phyloP scores from a whole-genome alignment of 1,140 invertebrate genomes.

The Eubasilissa regina region DNA sequence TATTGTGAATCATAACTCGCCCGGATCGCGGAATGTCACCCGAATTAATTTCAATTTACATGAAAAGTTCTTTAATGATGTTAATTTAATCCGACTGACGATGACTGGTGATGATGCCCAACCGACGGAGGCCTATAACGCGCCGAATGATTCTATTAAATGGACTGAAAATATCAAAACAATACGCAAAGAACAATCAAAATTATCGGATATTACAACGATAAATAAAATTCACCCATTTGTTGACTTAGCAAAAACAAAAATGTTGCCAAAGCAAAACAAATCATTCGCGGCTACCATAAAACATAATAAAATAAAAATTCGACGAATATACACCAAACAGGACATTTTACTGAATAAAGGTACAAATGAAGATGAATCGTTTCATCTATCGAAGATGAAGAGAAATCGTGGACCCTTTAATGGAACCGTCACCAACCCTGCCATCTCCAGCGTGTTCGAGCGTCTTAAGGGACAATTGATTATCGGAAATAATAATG shows the following conservation, averaged over 20 bases:
- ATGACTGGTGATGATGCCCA: neutral
- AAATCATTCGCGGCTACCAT: neutral
- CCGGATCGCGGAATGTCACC: neutral
- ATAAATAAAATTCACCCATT: neutral
- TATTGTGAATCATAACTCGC: slow-evolving; percentile 34
- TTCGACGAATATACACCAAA: neutral
- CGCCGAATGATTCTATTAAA: slow-evolving; percentile 14
- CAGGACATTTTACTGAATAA: neutral
- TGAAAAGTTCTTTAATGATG: slow-evolving; percentile 25
- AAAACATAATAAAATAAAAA: neutral
- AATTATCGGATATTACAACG: neutral
- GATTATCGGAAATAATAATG: neutral
- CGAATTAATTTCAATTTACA: slow-evolving; percentile 12
- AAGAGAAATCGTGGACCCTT: neutral
- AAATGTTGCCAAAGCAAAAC: neutral
- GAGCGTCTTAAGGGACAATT: neutral
- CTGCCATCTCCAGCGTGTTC: slow-evolving; percentile 9
- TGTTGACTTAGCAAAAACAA: neutral
- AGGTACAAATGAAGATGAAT: neutral
- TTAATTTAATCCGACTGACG: slow-evolving; percentile 1
- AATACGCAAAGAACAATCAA: slow-evolving; percentile 35
- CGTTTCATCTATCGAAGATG: neutral
- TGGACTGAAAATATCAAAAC: slow-evolving; percentile 26
- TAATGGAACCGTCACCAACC: neutral
- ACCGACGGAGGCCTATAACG: neutral